Conservation (phyloP, 2,797 vertebrate species). For the Poecilia gillii region DNA sequence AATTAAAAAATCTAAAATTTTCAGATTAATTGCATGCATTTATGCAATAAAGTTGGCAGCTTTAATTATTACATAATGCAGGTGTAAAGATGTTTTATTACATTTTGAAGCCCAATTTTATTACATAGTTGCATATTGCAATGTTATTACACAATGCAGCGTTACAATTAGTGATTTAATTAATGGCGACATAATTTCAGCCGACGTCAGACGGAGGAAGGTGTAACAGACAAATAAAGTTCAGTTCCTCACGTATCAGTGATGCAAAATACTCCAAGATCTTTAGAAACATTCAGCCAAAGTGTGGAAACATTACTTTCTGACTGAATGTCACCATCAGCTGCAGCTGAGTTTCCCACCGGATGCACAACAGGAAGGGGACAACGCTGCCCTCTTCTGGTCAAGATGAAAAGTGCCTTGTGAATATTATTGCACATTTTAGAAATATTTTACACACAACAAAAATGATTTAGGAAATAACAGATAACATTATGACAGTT, state of each 20-base stretch:
- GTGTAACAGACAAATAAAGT: too few species aligned
- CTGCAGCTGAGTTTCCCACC: background rate
- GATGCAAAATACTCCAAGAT: background rate
- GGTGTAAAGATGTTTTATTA: too few species aligned
- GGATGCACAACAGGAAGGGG: background rate
- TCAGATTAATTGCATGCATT: too few species aligned
- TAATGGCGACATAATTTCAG: too few species aligned
- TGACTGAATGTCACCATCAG: background rate
- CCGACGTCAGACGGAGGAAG: too few species aligned
- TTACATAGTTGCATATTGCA: too few species aligned
- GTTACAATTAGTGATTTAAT: too few species aligned
- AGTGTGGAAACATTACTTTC: background rate
- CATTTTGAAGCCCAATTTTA: too few species aligned
- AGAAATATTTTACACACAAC: background rate
- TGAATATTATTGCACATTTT: background rate
- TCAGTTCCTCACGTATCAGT: background rate
- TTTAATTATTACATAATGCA: too few species aligned
- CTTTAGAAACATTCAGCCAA: background rate
- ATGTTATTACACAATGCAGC: too few species aligned
- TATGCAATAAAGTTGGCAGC: too few species aligned
- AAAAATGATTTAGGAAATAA: background rate
- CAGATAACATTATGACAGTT: background rate
- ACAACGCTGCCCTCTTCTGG: slow-evolving; percentile 47
- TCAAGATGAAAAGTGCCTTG: background rate
- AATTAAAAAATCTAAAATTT: too few species aligned